Evolutionary conservation across 2,797 vertebrate species (phyloP), one percentile per base, ranked within the genome.

Genomic region (Thaleichthys pacificus): DNA sequence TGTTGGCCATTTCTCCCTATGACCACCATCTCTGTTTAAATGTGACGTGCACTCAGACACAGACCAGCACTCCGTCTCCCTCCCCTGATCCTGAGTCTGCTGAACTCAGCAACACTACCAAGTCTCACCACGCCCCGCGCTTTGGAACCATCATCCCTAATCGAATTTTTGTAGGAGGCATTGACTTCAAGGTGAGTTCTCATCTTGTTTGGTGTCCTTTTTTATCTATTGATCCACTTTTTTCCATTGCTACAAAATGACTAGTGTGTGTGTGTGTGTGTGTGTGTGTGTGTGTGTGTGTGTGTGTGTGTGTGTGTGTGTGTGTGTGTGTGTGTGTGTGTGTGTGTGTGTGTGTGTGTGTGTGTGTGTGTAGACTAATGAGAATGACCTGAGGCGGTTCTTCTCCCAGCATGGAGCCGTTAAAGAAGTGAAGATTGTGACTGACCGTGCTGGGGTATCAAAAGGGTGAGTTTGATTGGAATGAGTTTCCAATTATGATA

Each of bases 351-450:
- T 77, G 66, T 68, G 8, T 75, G 57, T 65, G 42, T 30, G 2
- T 70, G 5, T 79, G 51, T 72, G 42, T 8, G 80, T 22, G 30
- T 85, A 96, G 95, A 94, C 92, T 70, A 93, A 86, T 58, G 95
- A 96, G 87, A 87, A 78, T 79, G 95, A 96, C 73, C 92, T 97
- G 86, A 86, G 84, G 77, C 88, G 86, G 19, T 85, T 95, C 87
- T 97, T 97, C 93, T 93, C 94, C 72, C 93, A 93, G 21, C 89
- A 93, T 69, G 96, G 95, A 47, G 84, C 82, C 3, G 93, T 97
- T 22, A 95, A 92, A 87, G 94, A 96, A 84, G 95, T 95, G 86
- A 97, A 95, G 87, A 95, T 97, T 85, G 91, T 96, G 72, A 89
- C 85, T 49, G 91, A 95, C 90, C 93, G 91, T 86, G 87, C 85